Conservation (phyloP, 2,113 vertebrate genomes). For the Corydoras maculifer region DNA sequence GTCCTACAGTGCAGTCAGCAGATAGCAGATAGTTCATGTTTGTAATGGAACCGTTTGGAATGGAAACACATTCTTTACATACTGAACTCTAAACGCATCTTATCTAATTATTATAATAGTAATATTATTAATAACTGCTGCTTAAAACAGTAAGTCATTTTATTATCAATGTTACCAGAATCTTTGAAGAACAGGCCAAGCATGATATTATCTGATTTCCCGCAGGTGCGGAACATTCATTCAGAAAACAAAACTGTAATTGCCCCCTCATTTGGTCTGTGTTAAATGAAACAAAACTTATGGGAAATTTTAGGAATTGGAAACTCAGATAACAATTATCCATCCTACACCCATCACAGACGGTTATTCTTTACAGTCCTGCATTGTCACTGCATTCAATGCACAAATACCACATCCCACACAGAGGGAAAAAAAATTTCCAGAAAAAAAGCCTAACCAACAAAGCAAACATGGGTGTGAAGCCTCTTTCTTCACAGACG, state of each 20-base stretch:
- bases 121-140: background rate
- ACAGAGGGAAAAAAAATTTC: background rate
- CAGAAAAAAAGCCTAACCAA: background rate
- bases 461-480: constrained; percentile 3
- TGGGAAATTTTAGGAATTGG: background rate
- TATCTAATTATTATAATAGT: background rate
- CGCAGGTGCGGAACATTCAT: constrained; percentile 1
- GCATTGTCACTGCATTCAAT: constrained; percentile 2
- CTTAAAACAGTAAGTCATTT: too few relatives aligned
- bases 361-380: background rate
- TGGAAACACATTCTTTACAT: too few relatives aligned
- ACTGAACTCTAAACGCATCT: background rate
- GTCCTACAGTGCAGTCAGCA: too few relatives aligned
- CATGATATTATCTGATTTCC: background rate
- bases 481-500: background rate
- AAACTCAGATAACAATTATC: constrained; percentile 2
- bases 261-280: background rate
- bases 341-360: background rate
- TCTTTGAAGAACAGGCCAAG: background rate
- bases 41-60: too few relatives aligned
- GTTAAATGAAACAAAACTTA: background rate
- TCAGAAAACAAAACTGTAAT: background rate
- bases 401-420: background rate
- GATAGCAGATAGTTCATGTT: too few relatives aligned
- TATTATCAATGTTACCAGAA: background rate